Base-by-base conservation (phyloP, 2,113 vertebrate genomes). In the Oostethus manadensis region DNA sequence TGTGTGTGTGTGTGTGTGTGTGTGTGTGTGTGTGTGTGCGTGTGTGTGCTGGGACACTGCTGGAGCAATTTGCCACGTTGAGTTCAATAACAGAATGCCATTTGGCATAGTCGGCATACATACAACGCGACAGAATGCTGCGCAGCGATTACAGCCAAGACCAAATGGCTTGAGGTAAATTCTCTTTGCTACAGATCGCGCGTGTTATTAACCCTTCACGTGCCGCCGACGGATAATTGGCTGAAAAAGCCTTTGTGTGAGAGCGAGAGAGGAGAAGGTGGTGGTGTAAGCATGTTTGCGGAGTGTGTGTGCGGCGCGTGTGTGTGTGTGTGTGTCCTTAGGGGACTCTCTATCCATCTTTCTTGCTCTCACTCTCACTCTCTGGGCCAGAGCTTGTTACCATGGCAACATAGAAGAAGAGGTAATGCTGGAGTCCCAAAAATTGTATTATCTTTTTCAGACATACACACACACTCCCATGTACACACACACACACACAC, bases 331-430 rank as follows among this genome's bases (percentile, higher is more conserved):
- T 66, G 61, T 74, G 77, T 87, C 81, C 85, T 84, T 85, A 76
- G 83, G 81, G 81, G 83, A 82, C 78, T 87, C 77, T 85, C 78
- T 84, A 81, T 78, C 80, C 78, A 81, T 84, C 77, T 76, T 80
- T 74, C 73, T 81, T 60, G 48, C 80, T 83, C 83, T 83, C 80
- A 81, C 73, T 79, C 77, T 84, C 82, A 81, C 73, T 79, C 77
- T 84, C 82, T 84, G 73, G 83, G 81, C 82, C 73, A 48, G 78
- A 79, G 79, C 81, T 76, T 84, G 85, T 87, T 87, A 82, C 85
- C 83, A 87, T 87, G 81, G 85, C 83, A 87, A 87, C 85, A 70
- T 82, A 80, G 83, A 79, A 77, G 76, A 83, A 78, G 83, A 85
- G 83, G 84, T 82, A 82, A 81, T 78, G 79, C 76, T 46, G 66